Percentiles rank a stretch among this genome's conserved stretches.
These are phyloP conservation scores for Cybosia mesomella DNA, from an alignment of 2,888 invertebrate species.

Conservation along the genomic window DNA sequence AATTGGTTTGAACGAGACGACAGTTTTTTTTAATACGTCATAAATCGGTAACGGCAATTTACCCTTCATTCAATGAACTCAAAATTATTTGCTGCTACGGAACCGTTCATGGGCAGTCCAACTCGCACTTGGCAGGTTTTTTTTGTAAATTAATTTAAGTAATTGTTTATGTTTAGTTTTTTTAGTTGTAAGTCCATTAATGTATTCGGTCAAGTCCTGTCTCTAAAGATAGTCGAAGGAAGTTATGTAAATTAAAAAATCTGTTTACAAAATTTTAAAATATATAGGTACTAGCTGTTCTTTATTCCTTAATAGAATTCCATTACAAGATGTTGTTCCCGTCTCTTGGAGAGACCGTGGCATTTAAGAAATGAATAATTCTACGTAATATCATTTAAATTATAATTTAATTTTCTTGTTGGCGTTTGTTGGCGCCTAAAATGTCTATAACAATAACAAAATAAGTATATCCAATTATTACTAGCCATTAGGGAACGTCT, in stretches of 20 bases:
- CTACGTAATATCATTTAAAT: constrained; percentile 31
- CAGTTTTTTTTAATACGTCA: too few relatives aligned
- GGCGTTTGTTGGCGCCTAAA: constrained; percentile 19
- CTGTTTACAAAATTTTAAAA: constrained; percentile 27
- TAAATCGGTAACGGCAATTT: too few relatives aligned
- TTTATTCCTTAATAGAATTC: constrained; percentile 26
- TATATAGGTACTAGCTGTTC: constrained; percentile 6
- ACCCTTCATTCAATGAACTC: too few relatives aligned
- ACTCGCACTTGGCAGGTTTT: too few relatives aligned
- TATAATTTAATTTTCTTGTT: constrained; percentile 38
- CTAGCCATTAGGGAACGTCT: constrained; percentile 14
- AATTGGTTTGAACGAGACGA: too few relatives aligned
- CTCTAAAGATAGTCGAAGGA: neutral
- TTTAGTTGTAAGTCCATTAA: neutral
- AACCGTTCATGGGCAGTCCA: too few relatives aligned
- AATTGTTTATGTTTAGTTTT: neutral
- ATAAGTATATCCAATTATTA: constrained; percentile 15
- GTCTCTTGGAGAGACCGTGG: constrained; percentile 12
- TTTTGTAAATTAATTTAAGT: neutral
- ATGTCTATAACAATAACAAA: constrained; percentile 17
- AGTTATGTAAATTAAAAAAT: neutral
- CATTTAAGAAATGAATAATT: constrained; percentile 38
- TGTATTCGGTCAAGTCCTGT: neutral
- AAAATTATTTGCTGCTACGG: too few relatives aligned
- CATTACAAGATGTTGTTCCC: constrained; percentile 33